These are phyloP conservation scores for Helicoverpa zea DNA, from an alignment of 1,140 invertebrate species.

Conservation along the genomic window DNA sequence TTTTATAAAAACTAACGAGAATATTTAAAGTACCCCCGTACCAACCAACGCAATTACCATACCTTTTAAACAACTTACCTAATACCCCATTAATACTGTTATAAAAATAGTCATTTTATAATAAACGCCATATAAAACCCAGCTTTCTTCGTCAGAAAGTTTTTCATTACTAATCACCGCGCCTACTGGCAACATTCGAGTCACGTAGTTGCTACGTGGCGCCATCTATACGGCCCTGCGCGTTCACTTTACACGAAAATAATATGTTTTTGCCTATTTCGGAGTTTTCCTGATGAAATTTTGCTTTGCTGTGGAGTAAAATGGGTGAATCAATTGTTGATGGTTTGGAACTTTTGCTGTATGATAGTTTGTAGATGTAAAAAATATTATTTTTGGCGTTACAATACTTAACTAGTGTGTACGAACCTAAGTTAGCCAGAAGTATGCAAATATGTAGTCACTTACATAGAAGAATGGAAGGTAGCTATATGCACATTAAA, in stretches of 20 bases:
- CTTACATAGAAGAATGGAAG: too few species aligned
- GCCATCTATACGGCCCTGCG: slow-evolving; percentile 24
- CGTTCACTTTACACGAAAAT: slow-evolving; percentile 31
- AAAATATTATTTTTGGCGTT: too few species aligned
- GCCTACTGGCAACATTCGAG: slow-evolving; percentile 8
- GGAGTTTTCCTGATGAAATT: not conserved
- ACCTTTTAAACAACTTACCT: too few species aligned
- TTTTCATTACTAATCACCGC: slow-evolving; percentile 31
- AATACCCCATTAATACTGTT: too few species aligned
- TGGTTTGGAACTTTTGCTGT: not conserved
- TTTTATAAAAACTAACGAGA: too few species aligned
- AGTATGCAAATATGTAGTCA: too few species aligned
- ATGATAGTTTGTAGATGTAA: too few species aligned
- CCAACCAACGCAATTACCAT: too few species aligned
- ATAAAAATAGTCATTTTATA: not conserved
- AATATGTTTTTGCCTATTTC: slow-evolving; percentile 17
- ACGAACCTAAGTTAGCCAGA: too few species aligned
- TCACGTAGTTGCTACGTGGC: slow-evolving; percentile 19
- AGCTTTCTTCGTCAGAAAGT: slow-evolving; percentile 11
- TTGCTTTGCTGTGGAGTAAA: not conserved
- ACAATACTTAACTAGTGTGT: too few species aligned
- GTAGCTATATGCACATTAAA: too few species aligned
- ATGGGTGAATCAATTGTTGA: not conserved
- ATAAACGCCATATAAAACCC: not conserved
- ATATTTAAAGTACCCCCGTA: too few species aligned